phyloP scores from a whole-genome alignment of 2,113 vertebrate genomes.

The Platysternon megacephalum region DNA sequence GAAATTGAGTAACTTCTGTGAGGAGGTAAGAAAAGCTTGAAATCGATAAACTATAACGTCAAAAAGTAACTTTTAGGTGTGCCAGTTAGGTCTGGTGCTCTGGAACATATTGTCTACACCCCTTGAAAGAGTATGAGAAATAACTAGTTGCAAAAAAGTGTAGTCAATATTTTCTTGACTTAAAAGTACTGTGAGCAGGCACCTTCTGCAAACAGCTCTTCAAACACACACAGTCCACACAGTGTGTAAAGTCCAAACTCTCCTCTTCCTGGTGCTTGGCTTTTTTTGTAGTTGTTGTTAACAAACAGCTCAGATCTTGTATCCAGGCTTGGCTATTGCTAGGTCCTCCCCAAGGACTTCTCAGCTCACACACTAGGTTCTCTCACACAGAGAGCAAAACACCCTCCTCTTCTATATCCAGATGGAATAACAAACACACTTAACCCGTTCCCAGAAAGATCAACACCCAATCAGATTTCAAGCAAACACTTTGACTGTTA shows the following conservation, averaged over 20 bases:
- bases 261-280: background rate
- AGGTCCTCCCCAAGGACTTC: background rate
- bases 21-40: constrained; percentile 45
- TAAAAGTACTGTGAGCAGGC: background rate
- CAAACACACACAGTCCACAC: background rate
- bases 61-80: constrained; percentile 10
- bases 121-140: background rate
- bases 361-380: background rate
- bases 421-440: constrained; percentile 27
- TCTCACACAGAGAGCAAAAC: background rate
- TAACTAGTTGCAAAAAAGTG: background rate
- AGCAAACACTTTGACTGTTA: background rate
- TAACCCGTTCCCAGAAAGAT: constrained; percentile 21
- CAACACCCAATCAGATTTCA: constrained; percentile 13
- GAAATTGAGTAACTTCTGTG: constrained; percentile 37
- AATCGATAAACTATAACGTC: constrained; percentile 22
- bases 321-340: rapidly evolving
- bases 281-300: background rate
- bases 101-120: background rate
- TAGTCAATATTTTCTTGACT: constrained; percentile 33
- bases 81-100: constrained; percentile 4
- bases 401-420: background rate
- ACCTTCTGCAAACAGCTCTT: background rate
- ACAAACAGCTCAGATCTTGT: background rate
- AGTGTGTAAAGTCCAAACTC: background rate